Evolutionary conservation across 2,797 vertebrate genomes (phyloP).

Genomic region (Ammospiza maritima): DNA sequence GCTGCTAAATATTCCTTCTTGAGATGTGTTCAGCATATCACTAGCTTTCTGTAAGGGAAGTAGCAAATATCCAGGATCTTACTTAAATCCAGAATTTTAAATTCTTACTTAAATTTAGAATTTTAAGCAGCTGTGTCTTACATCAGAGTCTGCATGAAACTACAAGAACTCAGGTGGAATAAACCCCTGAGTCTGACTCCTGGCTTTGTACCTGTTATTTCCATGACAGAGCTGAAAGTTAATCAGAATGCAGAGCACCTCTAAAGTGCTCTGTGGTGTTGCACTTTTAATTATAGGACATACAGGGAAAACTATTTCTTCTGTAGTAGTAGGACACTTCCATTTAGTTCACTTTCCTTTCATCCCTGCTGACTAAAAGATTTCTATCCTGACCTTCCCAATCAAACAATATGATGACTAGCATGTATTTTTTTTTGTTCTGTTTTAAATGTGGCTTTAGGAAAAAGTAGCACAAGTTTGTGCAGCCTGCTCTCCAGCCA

Average conservation of each 20-base stretch:
- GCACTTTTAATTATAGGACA: not conserved
- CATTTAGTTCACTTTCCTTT: not conserved
- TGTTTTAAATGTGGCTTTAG: not conserved
- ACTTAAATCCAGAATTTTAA: not conserved
- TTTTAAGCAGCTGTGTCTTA: not conserved
- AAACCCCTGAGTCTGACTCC: not conserved
- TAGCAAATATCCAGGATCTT: not conserved
- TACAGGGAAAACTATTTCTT: not conserved
- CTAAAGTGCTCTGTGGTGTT: not conserved
- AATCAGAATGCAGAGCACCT: not conserved
- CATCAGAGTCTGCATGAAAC: not conserved
- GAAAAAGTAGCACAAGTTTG: not conserved
- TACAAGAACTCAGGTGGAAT: not conserved
- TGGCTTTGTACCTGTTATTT: not conserved
- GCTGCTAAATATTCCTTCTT: not conserved
- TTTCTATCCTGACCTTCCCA: not conserved
- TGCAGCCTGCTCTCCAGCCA: not conserved
- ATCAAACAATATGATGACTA: not conserved
- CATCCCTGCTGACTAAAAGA: not conserved
- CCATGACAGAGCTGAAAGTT: not conserved
- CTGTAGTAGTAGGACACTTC: not conserved
- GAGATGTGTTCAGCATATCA: not conserved
- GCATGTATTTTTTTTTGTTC: not conserved
- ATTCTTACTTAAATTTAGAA: not conserved
- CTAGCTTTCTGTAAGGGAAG: not conserved